These are phyloP conservation scores for Orchestia grillus DNA, from an alignment of 1,140 invertebrate species.

Conservation along the genomic window DNA sequence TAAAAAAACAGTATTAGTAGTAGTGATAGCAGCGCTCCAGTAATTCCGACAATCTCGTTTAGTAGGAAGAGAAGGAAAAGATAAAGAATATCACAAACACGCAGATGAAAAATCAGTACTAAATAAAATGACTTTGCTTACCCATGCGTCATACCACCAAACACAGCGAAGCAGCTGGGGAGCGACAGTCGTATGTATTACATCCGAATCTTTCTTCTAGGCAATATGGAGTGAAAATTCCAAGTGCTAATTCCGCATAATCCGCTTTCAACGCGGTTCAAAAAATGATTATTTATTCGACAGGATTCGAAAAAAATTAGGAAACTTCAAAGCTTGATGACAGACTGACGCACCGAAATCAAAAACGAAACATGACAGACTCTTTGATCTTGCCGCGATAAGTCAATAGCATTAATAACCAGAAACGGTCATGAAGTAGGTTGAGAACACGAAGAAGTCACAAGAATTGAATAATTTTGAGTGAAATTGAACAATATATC, in stretches of 20 bases:
- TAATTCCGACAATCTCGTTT: too few species aligned
- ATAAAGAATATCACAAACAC: not conserved
- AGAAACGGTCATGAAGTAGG: not conserved
- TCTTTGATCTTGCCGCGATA: not conserved
- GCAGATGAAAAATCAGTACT: not conserved
- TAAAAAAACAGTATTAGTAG: not conserved
- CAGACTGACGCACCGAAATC: not conserved
- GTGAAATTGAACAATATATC: not conserved
- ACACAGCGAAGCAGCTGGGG: not conserved
- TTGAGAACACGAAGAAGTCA: not conserved
- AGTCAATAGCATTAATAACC: not conserved
- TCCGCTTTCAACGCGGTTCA: too few species aligned
- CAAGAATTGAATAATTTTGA: not conserved
- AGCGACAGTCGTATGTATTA: not conserved
- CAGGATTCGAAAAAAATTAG: too few species aligned
- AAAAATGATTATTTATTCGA: too few species aligned
- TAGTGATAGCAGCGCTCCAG: too few species aligned
- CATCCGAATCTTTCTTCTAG: too few species aligned
- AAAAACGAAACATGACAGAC: not conserved
- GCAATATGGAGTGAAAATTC: too few species aligned
- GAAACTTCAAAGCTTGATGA: too few species aligned
- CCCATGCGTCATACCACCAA: not conserved
- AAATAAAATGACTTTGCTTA: not conserved
- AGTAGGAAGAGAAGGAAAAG: too few species aligned
- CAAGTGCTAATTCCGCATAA: too few species aligned